phyloP scores from a whole-genome alignment of 2,888 invertebrate genomes.

The Eumacrocentrus americanus region DNA sequence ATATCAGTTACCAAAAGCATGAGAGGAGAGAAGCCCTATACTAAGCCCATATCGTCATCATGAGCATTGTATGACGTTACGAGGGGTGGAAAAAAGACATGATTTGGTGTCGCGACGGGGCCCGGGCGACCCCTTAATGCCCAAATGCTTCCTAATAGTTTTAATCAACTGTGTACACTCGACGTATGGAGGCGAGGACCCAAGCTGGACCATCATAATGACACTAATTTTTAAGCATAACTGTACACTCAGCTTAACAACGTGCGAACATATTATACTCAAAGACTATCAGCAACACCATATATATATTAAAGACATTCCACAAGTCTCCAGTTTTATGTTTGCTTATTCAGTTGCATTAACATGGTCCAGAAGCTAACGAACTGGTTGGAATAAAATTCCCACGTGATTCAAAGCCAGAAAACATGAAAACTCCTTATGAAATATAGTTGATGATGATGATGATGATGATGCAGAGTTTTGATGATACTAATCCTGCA shows the following conservation, averaged over 20 bases:
- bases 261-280: constrained; percentile 53
- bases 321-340: too few relatives aligned
- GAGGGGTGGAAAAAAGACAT: constrained; percentile 21
- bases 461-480: neutral
- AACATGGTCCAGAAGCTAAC: too few relatives aligned
- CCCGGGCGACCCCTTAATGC: constrained; percentile 41
- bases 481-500: constrained; percentile 1
- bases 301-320: too few relatives aligned
- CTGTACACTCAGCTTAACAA: constrained; percentile 60
- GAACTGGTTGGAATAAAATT: neutral
- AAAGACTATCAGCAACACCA: too few relatives aligned
- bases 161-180: constrained; percentile 60
- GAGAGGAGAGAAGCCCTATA: constrained; percentile 1
- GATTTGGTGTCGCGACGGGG: constrained; percentile 23
- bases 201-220: constrained; percentile 43
- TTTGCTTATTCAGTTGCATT: too few relatives aligned
- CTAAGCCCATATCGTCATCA: constrained; percentile 12
- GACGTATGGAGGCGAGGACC: constrained; percentile 38
- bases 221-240: constrained; percentile 62
- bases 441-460: too few relatives aligned
- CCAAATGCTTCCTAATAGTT: constrained; percentile 57
- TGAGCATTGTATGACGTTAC: constrained; percentile 2
- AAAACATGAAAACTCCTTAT: neutral
- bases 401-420: neutral
- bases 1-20: constrained; percentile 27